These are phyloP conservation scores for Calypte anna DNA, from an alignment of 2,113 vertebrate species.

Conservation along the genomic window DNA sequence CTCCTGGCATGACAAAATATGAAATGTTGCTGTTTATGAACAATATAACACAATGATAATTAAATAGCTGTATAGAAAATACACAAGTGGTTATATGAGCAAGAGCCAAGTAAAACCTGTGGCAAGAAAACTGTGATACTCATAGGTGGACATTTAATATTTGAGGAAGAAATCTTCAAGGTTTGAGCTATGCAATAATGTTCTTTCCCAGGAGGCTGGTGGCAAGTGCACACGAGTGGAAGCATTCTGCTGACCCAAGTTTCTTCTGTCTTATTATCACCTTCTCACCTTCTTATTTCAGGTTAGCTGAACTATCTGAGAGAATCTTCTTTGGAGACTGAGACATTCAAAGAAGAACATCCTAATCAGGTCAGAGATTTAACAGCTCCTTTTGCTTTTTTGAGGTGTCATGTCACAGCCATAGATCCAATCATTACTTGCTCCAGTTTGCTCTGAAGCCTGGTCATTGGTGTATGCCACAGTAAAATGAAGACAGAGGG, in stretches of 20 bases:
- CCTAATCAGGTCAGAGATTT: neutral
- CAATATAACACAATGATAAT: neutral
- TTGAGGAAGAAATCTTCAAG: neutral
- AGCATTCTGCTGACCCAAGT: neutral
- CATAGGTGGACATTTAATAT: neutral
- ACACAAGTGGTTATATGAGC: neutral
- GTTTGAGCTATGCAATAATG: neutral
- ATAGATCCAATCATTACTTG: neutral
- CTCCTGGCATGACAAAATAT: neutral
- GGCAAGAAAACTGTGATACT: neutral
- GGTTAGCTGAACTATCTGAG: neutral
- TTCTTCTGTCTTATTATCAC: conserved; percentile 1
- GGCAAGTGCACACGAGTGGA: neutral
- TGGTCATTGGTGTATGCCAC: neutral
- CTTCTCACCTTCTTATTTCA: neutral
- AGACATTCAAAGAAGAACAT: neutral
- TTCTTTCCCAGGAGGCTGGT: neutral
- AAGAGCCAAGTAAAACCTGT: neutral
- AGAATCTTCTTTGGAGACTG: neutral
- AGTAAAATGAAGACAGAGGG: neutral
- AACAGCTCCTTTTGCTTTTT: neutral
- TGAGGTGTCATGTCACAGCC: neutral
- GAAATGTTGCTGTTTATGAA: neutral
- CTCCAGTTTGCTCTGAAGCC: neutral
- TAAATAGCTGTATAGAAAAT: neutral